Evolutionary conservation across 1,140 invertebrate genomes (phyloP).

Genomic region (Globodera ellingtonae): DNA sequence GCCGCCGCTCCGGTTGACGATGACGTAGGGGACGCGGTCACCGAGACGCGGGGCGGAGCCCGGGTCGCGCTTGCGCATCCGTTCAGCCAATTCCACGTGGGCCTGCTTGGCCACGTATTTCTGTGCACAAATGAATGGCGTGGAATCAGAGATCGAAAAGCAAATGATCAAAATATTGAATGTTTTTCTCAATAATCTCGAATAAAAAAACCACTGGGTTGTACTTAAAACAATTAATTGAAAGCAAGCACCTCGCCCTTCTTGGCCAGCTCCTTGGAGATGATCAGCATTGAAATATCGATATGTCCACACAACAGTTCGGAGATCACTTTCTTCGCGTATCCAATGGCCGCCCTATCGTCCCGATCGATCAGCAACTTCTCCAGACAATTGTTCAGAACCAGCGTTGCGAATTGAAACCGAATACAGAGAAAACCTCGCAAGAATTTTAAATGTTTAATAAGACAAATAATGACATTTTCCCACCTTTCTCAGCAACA

Average conservation of each 20-base stretch:
- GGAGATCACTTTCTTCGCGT: constrained; percentile 81
- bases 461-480: constrained; percentile 3
- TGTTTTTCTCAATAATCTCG: too few relatives aligned
- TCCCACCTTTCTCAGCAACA: constrained; percentile 83
- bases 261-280: constrained; percentile 95
- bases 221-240: too few relatives aligned
- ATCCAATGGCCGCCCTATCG: constrained; percentile 87
- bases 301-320: constrained; percentile 94
- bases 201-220: too few relatives aligned
- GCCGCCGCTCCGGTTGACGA: constrained; percentile 74
- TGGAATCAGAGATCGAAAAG: too few relatives aligned
- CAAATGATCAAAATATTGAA: too few relatives aligned
- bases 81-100: constrained; percentile 87
- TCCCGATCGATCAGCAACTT: constrained; percentile 94
- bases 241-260: constrained; percentile 70
- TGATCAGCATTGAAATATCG: constrained; percentile 95
- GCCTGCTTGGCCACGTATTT: constrained; percentile 97
- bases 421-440: constrained; percentile 20
- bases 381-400: constrained; percentile 94
- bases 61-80: constrained; percentile 95
- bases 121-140: constrained; percentile 48
- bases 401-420: constrained; percentile 71
- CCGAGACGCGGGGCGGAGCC: constrained; percentile 97
- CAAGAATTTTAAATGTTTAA: constrained; percentile 20
- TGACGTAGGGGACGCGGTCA: constrained; percentile 96